Evolutionary conservation across 2,113 vertebrate genomes (phyloP).

Genomic region (Antechinus stuartii): DNA sequence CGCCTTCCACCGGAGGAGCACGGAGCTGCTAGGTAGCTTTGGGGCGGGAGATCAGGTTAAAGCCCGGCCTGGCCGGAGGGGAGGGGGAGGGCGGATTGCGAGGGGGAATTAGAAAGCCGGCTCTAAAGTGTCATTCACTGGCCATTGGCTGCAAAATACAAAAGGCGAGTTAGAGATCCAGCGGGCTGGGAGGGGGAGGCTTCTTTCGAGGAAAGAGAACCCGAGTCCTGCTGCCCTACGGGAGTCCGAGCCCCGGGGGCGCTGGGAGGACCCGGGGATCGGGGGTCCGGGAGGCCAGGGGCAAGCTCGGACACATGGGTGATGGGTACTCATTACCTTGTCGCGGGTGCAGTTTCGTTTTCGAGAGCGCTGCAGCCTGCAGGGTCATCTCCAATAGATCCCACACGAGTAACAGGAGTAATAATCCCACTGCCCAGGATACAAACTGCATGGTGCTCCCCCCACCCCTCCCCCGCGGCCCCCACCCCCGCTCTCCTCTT

Average conservation of each 20-base stretch:
- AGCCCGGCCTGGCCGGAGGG: background rate
- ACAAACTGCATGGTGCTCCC: slow-evolving; percentile 95
- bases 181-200: slow-evolving; percentile 23
- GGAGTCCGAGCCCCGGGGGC: slow-evolving; percentile 16
- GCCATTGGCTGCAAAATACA: slow-evolving; percentile 43
- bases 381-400: slow-evolving; percentile 87
- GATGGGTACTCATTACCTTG: slow-evolving; percentile 88
- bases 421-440: slow-evolving; percentile 92
- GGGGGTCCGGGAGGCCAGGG: background rate
- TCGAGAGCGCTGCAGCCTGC: slow-evolving; percentile 83
- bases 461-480: slow-evolving; percentile 70
- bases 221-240: background rate
- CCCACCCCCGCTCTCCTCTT: slow-evolving; percentile 66
- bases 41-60: background rate
- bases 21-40: slow-evolving; percentile 32
- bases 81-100: background rate
- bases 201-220: slow-evolving; percentile 79
- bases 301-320: slow-evolving; percentile 7
- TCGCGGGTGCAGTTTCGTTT: slow-evolving; percentile 87
- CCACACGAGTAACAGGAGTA: slow-evolving; percentile 89
- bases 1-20: background rate
- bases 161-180: slow-evolving; percentile 41
- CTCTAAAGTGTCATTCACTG: slow-evolving; percentile 21
- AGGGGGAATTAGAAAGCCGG: background rate
- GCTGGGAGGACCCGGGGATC: background rate